These are phyloP conservation scores for Plusia festucae DNA, from an alignment of 2,888 invertebrate species.

Conservation along the genomic window DNA sequence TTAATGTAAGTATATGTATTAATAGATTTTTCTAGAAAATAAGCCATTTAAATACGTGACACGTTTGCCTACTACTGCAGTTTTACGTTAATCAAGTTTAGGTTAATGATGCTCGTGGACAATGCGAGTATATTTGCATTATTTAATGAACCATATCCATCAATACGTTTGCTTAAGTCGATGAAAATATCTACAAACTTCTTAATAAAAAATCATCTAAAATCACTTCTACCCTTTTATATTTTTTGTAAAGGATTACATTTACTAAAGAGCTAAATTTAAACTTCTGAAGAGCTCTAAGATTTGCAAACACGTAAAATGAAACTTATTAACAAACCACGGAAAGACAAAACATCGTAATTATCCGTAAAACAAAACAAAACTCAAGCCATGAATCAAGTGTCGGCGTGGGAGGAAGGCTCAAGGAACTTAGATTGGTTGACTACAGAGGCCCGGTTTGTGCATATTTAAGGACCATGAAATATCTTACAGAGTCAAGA, in stretches of 20 bases:
- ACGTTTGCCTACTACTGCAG: too few species aligned
- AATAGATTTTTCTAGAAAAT: too few species aligned
- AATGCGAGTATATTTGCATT: too few species aligned
- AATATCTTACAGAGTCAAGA: slow-evolving; percentile 28
- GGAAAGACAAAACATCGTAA: not conserved
- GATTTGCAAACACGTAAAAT: not conserved
- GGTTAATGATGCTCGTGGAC: too few species aligned
- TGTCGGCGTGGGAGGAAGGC: not conserved
- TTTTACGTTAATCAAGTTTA: too few species aligned
- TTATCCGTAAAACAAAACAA: not conserved
- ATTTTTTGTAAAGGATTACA: not conserved
- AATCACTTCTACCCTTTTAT: too few species aligned
- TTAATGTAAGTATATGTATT: too few species aligned
- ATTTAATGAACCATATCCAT: too few species aligned
- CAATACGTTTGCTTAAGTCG: too few species aligned
- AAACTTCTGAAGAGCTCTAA: not conserved
- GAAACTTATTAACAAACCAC: not conserved
- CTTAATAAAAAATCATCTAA: too few species aligned
- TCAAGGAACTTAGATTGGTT: slow-evolving; percentile 33
- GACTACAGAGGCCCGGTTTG: slow-evolving; percentile 18
- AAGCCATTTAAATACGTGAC: too few species aligned
- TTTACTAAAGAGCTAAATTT: not conserved
- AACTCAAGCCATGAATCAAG: slow-evolving; percentile 8
- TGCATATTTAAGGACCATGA: slow-evolving; percentile 41
- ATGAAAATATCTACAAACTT: too few species aligned